Evolutionary conservation across 2,888 invertebrate species (phyloP).

Genomic region (Corbicula japonica): DNA sequence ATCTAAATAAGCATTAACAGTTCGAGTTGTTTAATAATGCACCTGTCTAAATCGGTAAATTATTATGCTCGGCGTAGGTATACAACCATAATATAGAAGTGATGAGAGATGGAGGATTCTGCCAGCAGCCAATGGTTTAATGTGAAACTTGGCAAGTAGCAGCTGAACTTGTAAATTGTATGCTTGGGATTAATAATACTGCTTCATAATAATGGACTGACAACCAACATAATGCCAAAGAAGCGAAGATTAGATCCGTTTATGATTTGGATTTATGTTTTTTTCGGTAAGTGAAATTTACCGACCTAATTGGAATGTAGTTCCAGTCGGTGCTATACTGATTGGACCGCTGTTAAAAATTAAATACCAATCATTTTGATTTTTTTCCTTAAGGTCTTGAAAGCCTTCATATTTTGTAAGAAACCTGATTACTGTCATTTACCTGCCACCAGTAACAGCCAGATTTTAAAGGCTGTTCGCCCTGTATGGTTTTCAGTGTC

Average conservation of each 20-base stretch:
- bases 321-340: too few species aligned
- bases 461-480: too few species aligned
- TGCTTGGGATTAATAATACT: background rate
- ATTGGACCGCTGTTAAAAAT: too few species aligned
- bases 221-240: conserved; percentile 52
- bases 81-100: conserved; percentile 46
- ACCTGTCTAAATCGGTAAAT: too few species aligned
- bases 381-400: too few species aligned
- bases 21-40: too few species aligned
- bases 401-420: too few species aligned
- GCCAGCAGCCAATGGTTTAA: conserved; percentile 24
- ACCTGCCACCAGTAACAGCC: too few species aligned
- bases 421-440: too few species aligned
- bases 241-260: conserved; percentile 62
- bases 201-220: conserved; percentile 18
- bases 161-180: conserved; percentile 5
- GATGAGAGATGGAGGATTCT: conserved; percentile 67
- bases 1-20: too few species aligned
- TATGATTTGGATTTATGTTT: conserved; percentile 55
- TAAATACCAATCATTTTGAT: too few species aligned
- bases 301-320: conserved; percentile 53
- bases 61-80: conserved; percentile 44
- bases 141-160: conserved; percentile 14
- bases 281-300: conserved; percentile 57
- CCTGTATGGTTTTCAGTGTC: too few species aligned